phyloP scores from a whole-genome alignment of 2,797 vertebrate genomes.

The Brachyalestes nurse region DNA sequence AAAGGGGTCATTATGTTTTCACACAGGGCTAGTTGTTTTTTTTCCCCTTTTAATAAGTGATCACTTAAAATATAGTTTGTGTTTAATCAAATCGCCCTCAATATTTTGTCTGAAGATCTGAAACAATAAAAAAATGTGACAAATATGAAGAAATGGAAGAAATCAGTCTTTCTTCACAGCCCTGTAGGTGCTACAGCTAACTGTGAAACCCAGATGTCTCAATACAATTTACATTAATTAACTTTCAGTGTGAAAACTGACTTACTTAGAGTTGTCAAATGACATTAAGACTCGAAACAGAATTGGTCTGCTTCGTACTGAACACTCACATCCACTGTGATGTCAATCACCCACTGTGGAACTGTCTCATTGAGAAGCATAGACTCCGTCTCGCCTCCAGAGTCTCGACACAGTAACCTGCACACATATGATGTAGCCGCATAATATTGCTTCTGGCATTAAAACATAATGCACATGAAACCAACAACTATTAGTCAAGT shows the following conservation, averaged over 20 bases:
- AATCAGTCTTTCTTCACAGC: too few species aligned
- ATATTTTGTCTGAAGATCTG: too few species aligned
- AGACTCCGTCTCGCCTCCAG: conserved; percentile 87
- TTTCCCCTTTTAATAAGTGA: too few species aligned
- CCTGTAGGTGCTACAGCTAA: not conserved
- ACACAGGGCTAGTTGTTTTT: too few species aligned
- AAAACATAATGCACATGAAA: not conserved
- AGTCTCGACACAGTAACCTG: conserved; percentile 86
- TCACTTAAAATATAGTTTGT: too few species aligned
- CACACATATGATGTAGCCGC: not conserved
- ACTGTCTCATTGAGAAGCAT: conserved; percentile 89
- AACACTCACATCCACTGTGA: conserved; percentile 87
- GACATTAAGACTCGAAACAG: not conserved
- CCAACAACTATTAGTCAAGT: not conserved
- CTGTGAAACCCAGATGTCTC: not conserved
- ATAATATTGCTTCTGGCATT: not conserved
- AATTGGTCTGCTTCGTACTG: not conserved
- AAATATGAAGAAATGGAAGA: too few species aligned
- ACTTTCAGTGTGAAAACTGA: not conserved
- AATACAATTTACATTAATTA: too few species aligned
- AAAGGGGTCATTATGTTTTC: too few species aligned
- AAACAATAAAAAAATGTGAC: too few species aligned
- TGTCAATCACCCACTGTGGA: conserved; percentile 89
- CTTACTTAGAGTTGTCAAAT: not conserved
- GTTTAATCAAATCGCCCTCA: too few species aligned